Base-by-base conservation (phyloP, 2,797 vertebrate species). In the Paramormyrops hopkinsi region DNA sequence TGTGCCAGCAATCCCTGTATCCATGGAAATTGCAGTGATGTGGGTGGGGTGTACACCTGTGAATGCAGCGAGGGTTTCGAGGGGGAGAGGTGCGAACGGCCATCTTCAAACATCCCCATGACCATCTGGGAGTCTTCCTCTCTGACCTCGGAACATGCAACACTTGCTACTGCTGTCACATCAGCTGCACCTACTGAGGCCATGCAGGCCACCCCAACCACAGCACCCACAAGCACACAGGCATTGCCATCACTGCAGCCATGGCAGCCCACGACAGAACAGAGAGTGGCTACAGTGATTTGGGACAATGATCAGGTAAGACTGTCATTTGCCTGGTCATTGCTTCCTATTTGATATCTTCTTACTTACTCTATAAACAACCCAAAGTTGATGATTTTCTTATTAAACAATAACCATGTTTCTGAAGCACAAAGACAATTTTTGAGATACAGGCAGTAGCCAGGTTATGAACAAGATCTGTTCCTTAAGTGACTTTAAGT, bases 221-320 rank as follows among this genome's bases (percentile, higher is more conserved):
- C 94, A 46, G 82, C 69, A 4, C 85, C 85, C 65, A 95, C 94
- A 94, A 93, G 93, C 90, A 94, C 92, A 0, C 94, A 94, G 84
- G 94, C 95, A 0, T 94, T 96, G 0, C 93, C 96, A 91, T 96
- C 94, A 0, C 91, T 99, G 93, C 97, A 96, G 4, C 96, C 95
- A 0, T 99, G 98, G 98, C 97, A 97, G 93, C 98, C 97, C 0
- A 97, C 95, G 92, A 93, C 95, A 0, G 98, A 97, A 7, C 98
- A 99, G 94, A 98, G 97, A 92, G 92, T 97, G 89, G 93, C 97
- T 89, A 96, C 98, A 62, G 96, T 99, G 91, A 96, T 93, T 50
- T 99, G 98, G 98, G 97, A 99, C 91, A 96, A 97, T 90, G 96
- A 97, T 88, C 96, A 99, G 96, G 98, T 99, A 92, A 97, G 95